Percentiles rank a stretch among this genome's conserved stretches.
phyloP scores from a whole-genome alignment of 2,888 invertebrate genomes.

The Acanthosoma haemorrhoidale region DNA sequence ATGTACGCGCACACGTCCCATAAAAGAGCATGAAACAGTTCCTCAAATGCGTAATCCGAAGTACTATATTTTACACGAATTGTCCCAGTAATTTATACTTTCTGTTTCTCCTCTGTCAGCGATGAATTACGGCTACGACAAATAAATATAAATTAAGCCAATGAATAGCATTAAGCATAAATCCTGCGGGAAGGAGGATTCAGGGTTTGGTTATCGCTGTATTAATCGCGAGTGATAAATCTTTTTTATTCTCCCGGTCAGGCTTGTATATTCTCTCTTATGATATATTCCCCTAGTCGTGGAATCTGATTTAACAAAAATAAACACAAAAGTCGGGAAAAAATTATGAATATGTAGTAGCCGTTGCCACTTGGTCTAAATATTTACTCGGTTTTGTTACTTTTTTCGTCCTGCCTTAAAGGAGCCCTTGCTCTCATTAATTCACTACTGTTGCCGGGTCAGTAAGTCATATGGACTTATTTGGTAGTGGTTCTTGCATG shows the following conservation, averaged over 20 bases:
- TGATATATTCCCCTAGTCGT: constrained; percentile 16
- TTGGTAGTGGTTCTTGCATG: too few species aligned
- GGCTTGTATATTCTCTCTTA: constrained; percentile 21
- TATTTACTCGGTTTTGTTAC: constrained; percentile 11
- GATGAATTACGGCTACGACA: constrained; percentile 16
- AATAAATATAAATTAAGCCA: constrained; percentile 31
- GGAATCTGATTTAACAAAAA: neutral
- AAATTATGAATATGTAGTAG: constrained; percentile 16
- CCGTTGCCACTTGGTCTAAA: constrained; percentile 21
- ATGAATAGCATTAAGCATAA: constrained; percentile 28
- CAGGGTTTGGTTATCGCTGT: constrained; percentile 27
- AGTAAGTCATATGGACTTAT: too few species aligned
- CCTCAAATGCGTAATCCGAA: neutral
- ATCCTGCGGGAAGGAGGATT: neutral
- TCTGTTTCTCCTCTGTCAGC: neutral
- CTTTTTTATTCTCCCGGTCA: neutral
- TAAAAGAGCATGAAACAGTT: too few species aligned
- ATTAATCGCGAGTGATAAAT: constrained; percentile 26
- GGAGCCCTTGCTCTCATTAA: too few species aligned
- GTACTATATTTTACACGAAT: constrained; percentile 6
- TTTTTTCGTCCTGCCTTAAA: neutral
- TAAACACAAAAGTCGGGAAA: neutral
- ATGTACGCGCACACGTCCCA: too few species aligned
- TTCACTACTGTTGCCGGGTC: too few species aligned
- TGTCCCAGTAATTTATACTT: constrained; percentile 18